These are phyloP conservation scores for Euplexia lucipara DNA, from an alignment of 2,888 invertebrate species.

Conservation along the genomic window DNA sequence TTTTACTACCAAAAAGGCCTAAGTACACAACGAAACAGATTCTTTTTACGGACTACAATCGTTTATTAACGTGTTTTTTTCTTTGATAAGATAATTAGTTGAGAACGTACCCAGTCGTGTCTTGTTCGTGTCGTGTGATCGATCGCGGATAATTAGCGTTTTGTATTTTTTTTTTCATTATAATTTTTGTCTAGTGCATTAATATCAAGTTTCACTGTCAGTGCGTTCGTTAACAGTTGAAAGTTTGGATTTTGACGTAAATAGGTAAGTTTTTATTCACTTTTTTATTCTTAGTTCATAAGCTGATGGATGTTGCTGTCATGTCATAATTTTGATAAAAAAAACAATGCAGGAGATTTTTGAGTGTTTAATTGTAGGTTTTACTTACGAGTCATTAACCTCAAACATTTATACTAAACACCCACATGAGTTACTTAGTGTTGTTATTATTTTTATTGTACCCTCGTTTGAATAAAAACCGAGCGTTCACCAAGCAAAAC, in stretches of 20 bases:
- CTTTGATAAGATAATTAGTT: constrained; percentile 80
- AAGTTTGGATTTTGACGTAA: constrained; percentile 84
- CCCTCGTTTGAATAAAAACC: constrained; percentile 37
- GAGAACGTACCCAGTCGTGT: constrained; percentile 70
- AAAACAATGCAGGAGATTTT: constrained; percentile 24
- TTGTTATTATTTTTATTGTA: constrained; percentile 44
- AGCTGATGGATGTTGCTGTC: constrained; percentile 12
- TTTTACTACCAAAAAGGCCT: constrained; percentile 67
- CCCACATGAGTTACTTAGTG: not conserved
- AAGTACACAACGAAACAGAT: constrained; percentile 71
- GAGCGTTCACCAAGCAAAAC: constrained; percentile 22
- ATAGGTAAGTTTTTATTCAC: constrained; percentile 76
- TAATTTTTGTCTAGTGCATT: constrained; percentile 71
- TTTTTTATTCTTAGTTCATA: not conserved
- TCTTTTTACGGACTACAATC: constrained; percentile 49
- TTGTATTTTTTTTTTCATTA: constrained; percentile 50
- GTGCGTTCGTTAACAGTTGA: constrained; percentile 72
- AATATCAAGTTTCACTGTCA: constrained; percentile 74
- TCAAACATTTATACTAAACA: constrained; percentile 11
- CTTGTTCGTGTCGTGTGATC: constrained; percentile 83
- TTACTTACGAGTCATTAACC: constrained; percentile 40
- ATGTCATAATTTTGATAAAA: constrained; percentile 17
- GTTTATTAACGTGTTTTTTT: constrained; percentile 56
- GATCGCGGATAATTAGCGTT: constrained; percentile 72
- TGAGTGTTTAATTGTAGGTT: constrained; percentile 9